Evolutionary conservation across 2,113 vertebrate species (phyloP).

Genomic region (Seriola quinqueradiata): DNA sequence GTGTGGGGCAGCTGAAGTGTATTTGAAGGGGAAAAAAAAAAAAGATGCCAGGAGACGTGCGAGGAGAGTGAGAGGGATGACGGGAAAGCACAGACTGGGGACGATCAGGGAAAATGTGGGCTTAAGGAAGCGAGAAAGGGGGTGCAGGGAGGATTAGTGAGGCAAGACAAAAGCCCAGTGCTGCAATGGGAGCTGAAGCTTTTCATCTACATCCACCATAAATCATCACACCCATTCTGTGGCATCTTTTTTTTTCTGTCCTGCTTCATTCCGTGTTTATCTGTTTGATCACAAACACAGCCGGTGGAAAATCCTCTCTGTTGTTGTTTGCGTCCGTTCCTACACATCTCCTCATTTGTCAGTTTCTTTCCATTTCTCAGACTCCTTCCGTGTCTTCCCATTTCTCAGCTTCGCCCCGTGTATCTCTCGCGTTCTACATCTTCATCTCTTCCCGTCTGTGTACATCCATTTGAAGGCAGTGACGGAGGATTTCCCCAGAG

Average conservation of each 20-base stretch:
- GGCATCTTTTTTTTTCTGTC: constrained; percentile 2
- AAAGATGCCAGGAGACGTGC: not conserved
- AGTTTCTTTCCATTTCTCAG: not conserved
- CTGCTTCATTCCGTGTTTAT: constrained; percentile 31
- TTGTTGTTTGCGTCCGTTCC: not conserved
- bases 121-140: constrained; percentile 53
- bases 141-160: constrained; percentile 69
- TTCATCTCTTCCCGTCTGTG: not conserved
- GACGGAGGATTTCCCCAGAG: constrained; percentile 33
- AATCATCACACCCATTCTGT: constrained; percentile 59
- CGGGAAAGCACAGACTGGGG: constrained; percentile 27
- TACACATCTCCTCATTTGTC: constrained; percentile 20
- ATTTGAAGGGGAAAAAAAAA: not conserved
- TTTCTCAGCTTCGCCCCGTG: not conserved
- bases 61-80: constrained; percentile 31
- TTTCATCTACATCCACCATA: constrained; percentile 61
- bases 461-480: constrained; percentile 16
- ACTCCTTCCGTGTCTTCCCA: not conserved
- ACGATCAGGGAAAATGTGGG: constrained; percentile 42
- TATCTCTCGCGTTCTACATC: not conserved
- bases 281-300: constrained; percentile 44
- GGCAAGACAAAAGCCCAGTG: constrained; percentile 68
- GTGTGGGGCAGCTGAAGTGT: constrained; percentile 14
- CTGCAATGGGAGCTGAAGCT: constrained; percentile 47
- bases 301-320: constrained; percentile 2